A percentile compares a stretch with the other conserved stretches of the same genome.
phyloP scores from a whole-genome alignment of 2,888 invertebrate species.

The Myopa testacea region DNA sequence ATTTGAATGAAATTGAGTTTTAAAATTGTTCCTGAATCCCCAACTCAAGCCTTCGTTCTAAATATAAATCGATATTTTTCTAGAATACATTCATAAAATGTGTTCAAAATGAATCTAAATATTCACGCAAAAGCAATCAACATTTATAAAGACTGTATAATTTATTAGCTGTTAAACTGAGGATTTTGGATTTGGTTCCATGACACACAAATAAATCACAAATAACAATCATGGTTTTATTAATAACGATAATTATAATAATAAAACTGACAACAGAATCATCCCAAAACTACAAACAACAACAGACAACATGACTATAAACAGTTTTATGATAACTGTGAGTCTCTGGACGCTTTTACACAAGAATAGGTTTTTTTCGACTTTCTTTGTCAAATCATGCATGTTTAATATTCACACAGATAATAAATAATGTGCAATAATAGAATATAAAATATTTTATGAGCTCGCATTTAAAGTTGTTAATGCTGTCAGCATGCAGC shows the following conservation, averaged over 20 bases:
- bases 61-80: no score
- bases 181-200: neutral
- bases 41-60: no score
- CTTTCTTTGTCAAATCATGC: slow-evolving; percentile 6
- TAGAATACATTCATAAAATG: no score
- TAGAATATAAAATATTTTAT: slow-evolving; percentile 21
- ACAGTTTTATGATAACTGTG: no score
- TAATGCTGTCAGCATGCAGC: neutral
- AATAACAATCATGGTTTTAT: neutral
- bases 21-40: no score
- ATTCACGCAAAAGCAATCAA: no score
- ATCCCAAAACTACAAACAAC: no score
- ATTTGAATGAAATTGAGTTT: no score
- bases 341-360: neutral
- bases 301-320: no score
- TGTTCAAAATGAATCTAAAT: no score
- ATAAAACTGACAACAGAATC: no score
- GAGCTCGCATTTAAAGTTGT: neutral
- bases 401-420: slow-evolving; percentile 8
- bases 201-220: neutral
- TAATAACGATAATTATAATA: neutral
- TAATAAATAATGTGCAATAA: slow-evolving; percentile 17
- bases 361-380: neutral
- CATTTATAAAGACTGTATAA: neutral
- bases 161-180: neutral